Evolutionary conservation across 2,888 invertebrate genomes (phyloP).

Genomic region (Chymomyza fuscimana): DNA sequence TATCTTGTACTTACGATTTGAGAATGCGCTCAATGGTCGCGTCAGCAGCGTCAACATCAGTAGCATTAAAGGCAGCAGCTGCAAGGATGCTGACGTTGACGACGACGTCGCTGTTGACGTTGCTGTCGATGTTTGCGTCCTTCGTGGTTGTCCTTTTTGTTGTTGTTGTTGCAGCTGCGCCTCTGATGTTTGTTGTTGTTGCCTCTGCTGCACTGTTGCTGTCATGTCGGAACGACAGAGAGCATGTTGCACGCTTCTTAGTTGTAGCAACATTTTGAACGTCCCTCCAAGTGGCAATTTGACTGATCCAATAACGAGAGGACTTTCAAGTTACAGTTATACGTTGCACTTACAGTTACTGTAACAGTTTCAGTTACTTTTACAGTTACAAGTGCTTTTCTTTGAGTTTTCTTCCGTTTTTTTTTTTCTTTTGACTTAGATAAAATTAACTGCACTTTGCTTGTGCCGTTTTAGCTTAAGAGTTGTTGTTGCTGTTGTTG

Average conservation of each 20-base stretch:
- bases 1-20: slow-evolving; percentile 59
- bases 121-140: slow-evolving; percentile 15
- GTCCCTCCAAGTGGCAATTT: background rate
- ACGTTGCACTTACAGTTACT: slow-evolving; percentile 1
- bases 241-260: slow-evolving; percentile 26
- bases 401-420: background rate
- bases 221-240: background rate
- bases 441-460: too few relatives aligned
- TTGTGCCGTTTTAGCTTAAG: too few relatives aligned
- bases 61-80: slow-evolving; percentile 51
- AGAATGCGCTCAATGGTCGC: slow-evolving; percentile 50
- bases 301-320: background rate
- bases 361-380: background rate
- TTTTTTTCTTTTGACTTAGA: slow-evolving; percentile 1
- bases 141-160: slow-evolving; percentile 18
- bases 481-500: slow-evolving; percentile 10
- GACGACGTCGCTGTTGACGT: slow-evolving; percentile 23
- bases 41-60: slow-evolving; percentile 54
- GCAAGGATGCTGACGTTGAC: slow-evolving; percentile 21
- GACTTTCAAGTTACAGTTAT: background rate
- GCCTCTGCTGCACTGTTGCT: background rate
- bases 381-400: background rate
- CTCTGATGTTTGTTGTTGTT: slow-evolving; percentile 10
- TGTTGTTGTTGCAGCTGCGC: slow-evolving; percentile 18
- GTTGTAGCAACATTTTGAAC: slow-evolving; percentile 38